These are phyloP conservation scores for Phodopus roborovskii DNA, from an alignment of 2,113 vertebrate species.

Conservation along the genomic window DNA sequence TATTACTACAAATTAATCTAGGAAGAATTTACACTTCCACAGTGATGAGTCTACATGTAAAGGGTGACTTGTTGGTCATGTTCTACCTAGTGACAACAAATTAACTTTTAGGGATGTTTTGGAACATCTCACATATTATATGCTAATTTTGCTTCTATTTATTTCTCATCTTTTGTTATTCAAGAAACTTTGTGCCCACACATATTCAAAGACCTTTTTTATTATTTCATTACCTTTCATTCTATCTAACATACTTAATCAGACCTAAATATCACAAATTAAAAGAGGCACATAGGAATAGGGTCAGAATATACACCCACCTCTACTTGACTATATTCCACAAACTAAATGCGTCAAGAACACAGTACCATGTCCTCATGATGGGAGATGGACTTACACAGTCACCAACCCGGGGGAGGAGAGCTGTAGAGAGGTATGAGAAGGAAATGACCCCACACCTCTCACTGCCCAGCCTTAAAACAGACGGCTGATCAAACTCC, in stretches of 20 bases:
- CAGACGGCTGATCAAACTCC: background rate
- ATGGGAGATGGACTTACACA: conserved; percentile 1
- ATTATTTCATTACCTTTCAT: conserved; percentile 42
- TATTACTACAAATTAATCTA: conserved; percentile 43
- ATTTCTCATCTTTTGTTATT: conserved; percentile 29
- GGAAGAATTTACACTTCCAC: background rate
- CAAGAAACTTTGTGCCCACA: conserved; percentile 19
- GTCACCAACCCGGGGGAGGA: background rate
- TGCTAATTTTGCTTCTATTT: conserved; percentile 10
- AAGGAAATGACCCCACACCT: background rate
- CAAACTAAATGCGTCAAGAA: conserved; percentile 40
- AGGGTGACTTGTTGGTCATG: background rate
- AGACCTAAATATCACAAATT: background rate
- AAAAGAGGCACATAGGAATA: background rate
- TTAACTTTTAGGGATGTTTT: conserved; percentile 10
- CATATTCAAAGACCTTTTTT: conserved; percentile 11
- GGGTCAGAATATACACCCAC: conserved; percentile 30
- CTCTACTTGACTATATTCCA: background rate
- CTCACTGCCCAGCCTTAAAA: conserved; percentile 26
- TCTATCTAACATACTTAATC: background rate
- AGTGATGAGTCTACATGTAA: background rate
- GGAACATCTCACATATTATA: background rate
- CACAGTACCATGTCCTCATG: background rate
- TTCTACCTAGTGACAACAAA: background rate
- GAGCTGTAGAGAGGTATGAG: background rate